These are phyloP conservation scores for Channa argus DNA, from an alignment of 2,113 vertebrate genomes.

Conservation along the genomic window DNA sequence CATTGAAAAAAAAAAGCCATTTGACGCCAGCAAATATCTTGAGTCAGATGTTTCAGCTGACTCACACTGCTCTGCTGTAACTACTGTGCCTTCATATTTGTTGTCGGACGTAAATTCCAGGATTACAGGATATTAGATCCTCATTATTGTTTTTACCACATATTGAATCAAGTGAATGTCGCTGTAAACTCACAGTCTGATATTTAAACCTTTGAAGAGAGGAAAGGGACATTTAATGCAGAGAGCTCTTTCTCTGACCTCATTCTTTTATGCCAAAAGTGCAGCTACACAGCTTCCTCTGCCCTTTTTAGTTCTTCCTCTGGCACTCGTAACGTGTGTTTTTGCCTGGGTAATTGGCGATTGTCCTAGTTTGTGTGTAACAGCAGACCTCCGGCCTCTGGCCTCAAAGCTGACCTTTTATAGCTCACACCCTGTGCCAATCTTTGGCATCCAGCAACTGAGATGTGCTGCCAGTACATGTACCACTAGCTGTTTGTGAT, in stretches of 20 bases:
- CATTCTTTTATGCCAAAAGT: no score
- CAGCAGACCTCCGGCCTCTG: slow-evolving; percentile 35
- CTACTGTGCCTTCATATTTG: not conserved
- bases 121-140: not conserved
- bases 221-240: no score
- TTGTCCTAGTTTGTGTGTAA: slow-evolving; percentile 58
- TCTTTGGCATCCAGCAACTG: not conserved
- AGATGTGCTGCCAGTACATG: slow-evolving; percentile 1
- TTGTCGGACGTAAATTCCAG: not conserved
- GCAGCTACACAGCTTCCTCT: not conserved
- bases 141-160: not conserved
- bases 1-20: no score
- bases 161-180: not conserved
- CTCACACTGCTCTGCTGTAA: not conserved
- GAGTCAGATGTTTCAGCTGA: not conserved
- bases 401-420: slow-evolving; percentile 41
- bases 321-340: slow-evolving; percentile 8
- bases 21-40: not conserved
- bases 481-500: slow-evolving; percentile 8
- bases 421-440: not conserved
- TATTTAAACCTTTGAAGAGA: no score
- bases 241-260: no score
- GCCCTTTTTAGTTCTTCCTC: not conserved
- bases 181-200: not conserved
- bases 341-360: slow-evolving; percentile 52